A percentile compares a stretch with the other conserved stretches of the same genome.
Evolutionary conservation across 2,888 invertebrate species (phyloP).

Genomic region (Atrina japonica): DNA sequence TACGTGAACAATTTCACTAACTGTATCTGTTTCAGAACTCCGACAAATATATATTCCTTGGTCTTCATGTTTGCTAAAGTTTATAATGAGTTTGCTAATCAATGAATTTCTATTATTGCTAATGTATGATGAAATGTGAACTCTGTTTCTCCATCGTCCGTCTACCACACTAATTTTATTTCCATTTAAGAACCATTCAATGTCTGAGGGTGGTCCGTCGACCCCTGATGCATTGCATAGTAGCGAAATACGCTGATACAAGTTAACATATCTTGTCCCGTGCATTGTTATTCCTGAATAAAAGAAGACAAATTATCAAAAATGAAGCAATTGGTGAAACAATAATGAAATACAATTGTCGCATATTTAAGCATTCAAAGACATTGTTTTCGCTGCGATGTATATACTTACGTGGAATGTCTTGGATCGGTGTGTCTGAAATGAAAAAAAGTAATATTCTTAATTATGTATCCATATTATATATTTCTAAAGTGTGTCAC

Average conservation of each 20-base stretch:
- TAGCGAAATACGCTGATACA: slow-evolving; percentile 27
- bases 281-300: slow-evolving; percentile 27
- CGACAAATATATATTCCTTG: slow-evolving; percentile 24
- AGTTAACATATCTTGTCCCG: slow-evolving; percentile 31
- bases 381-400: too few species aligned
- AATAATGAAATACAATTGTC: too few species aligned
- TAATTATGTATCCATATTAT: too few species aligned
- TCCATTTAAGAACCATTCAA: slow-evolving; percentile 42
- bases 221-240: slow-evolving; percentile 34
- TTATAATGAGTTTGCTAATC: slow-evolving; percentile 26
- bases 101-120: slow-evolving; percentile 7
- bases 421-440: too few species aligned
- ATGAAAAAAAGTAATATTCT: too few species aligned
- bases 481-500: too few species aligned
- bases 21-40: not conserved
- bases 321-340: not conserved
- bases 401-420: too few species aligned
- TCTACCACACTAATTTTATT: slow-evolving; percentile 16
- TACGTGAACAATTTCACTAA: slow-evolving; percentile 12
- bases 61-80: slow-evolving; percentile 13
- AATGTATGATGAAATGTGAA: slow-evolving; percentile 5
- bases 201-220: slow-evolving; percentile 25
- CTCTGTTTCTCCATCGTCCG: slow-evolving; percentile 26
- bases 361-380: too few species aligned
- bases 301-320: not conserved